phyloP scores from a whole-genome alignment of 1,140 invertebrate species.

The Steinernema khuongi region DNA sequence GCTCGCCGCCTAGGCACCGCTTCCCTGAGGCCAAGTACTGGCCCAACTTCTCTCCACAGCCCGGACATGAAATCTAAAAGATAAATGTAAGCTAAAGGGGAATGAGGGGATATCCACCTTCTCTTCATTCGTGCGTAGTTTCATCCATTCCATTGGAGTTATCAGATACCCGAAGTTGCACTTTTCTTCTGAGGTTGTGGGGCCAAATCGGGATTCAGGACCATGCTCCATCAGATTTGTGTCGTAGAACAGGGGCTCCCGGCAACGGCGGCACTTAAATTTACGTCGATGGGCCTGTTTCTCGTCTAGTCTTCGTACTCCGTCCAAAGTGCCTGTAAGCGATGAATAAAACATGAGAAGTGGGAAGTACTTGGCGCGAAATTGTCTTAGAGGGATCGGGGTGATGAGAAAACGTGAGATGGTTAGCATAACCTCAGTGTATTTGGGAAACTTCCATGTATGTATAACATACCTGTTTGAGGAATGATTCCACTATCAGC shows the following conservation, averaged over 20 bases:
- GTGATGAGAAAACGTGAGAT: too few relatives aligned
- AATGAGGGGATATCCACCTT: slow-evolving; percentile 39
- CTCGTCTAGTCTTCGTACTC: neutral
- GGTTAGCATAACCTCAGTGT: neutral
- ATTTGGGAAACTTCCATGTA: neutral
- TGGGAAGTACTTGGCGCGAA: slow-evolving; percentile 13
- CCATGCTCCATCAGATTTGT: slow-evolving; percentile 42
- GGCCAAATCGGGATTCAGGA: slow-evolving; percentile 12
- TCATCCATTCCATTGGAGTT: slow-evolving; percentile 53
- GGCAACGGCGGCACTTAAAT: slow-evolving; percentile 38
- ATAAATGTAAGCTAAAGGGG: neutral
- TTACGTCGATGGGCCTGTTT: neutral
- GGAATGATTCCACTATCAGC: slow-evolving; percentile 41
- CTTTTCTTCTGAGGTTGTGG: too few relatives aligned
- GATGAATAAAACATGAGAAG: neutral
- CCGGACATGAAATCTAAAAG: slow-evolving; percentile 47
- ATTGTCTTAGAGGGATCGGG: neutral
- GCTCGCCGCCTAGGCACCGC: slow-evolving; percentile 31
- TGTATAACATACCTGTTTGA: slow-evolving; percentile 24
- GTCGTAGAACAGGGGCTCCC: slow-evolving; percentile 40
- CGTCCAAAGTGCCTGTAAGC: neutral
- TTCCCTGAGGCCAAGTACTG: slow-evolving; percentile 41
- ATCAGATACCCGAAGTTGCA: slow-evolving; percentile 43
- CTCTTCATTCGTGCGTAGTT: slow-evolving; percentile 35
- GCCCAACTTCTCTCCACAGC: slow-evolving; percentile 46